Percentiles rank a stretch among this genome's conserved stretches.
Evolutionary conservation across 1,140 invertebrate genomes (phyloP).

Genomic region (Lineus longissimus): DNA sequence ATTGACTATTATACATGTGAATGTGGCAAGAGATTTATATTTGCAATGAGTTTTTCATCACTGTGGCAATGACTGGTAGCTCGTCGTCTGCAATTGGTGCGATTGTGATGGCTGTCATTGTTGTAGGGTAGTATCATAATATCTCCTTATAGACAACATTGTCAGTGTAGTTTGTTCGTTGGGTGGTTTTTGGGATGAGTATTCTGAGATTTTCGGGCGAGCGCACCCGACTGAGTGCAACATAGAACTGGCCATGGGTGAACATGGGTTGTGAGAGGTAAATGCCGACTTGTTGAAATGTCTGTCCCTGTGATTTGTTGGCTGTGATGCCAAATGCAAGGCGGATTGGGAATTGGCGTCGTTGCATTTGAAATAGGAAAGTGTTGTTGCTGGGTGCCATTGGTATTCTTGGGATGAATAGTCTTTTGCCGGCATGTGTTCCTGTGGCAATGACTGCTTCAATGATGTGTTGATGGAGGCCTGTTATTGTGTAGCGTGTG

Average conservation of each 20-base stretch:
- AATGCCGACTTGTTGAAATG: conserved; percentile 33
- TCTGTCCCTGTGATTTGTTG: conserved; percentile 60
- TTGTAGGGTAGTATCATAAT: no score
- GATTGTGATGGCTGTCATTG: no score
- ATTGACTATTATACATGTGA: no score
- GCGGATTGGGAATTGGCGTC: conserved; percentile 57
- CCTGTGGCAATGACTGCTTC: no score
- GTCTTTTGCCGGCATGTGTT: no score
- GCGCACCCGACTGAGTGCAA: conserved; percentile 29
- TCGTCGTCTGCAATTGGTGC: no score
- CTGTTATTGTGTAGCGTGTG: no score
- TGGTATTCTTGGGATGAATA: no score
- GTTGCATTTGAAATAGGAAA: conserved; percentile 49
- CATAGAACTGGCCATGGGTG: conserved; percentile 39
- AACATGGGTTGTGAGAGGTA: conserved; percentile 24
- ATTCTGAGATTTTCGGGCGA: neutral
- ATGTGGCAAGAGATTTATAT: no score
- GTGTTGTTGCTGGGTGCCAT: conserved; percentile 22
- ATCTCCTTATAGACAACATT: conserved; percentile 7
- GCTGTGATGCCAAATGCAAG: conserved; percentile 58
- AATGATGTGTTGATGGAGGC: no score
- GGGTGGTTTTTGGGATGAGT: neutral
- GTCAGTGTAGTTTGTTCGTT: neutral
- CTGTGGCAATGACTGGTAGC: no score
- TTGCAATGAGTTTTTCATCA: no score